Conservation (phyloP, 2,888 invertebrate genomes). For the Dicyrtomina minuta region DNA sequence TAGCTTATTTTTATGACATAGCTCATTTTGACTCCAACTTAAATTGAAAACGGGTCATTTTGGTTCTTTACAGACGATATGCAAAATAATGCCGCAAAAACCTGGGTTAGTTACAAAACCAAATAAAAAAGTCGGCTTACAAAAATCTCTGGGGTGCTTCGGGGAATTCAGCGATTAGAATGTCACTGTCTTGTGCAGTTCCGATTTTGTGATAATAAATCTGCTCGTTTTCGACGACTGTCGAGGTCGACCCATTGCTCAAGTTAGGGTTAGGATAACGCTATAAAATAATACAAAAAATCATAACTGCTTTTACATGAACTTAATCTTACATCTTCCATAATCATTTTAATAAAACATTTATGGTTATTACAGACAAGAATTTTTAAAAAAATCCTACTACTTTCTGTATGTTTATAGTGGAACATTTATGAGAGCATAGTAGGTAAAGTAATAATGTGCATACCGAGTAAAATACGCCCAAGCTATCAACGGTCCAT, state of each 20-base stretch:
- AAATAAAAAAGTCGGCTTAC: background rate
- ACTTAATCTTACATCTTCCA: background rate
- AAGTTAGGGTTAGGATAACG: background rate
- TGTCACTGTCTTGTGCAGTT: constrained; percentile 9
- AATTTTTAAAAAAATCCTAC: background rate
- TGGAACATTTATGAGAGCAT: no score
- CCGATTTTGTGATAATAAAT: background rate
- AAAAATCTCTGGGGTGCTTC: background rate
- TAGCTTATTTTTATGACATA: no score
- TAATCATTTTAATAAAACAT: background rate
- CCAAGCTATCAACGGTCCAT: constrained; percentile 25
- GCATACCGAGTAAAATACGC: constrained; percentile 25
- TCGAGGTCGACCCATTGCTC: background rate
- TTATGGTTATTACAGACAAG: background rate
- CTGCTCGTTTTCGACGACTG: no score
- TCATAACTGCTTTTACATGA: background rate
- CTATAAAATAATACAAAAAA: background rate
- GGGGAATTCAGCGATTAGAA: constrained; percentile 2
- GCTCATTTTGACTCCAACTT: no score
- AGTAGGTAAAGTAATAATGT: no score
- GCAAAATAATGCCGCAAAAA: constrained; percentile 3
- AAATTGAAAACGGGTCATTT: no score
- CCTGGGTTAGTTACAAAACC: constrained; percentile 1
- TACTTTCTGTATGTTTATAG: no score
- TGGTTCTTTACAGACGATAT: no score